Evolutionary conservation across 2,113 vertebrate species (phyloP).

Genomic region (Laticauda colubrina): DNA sequence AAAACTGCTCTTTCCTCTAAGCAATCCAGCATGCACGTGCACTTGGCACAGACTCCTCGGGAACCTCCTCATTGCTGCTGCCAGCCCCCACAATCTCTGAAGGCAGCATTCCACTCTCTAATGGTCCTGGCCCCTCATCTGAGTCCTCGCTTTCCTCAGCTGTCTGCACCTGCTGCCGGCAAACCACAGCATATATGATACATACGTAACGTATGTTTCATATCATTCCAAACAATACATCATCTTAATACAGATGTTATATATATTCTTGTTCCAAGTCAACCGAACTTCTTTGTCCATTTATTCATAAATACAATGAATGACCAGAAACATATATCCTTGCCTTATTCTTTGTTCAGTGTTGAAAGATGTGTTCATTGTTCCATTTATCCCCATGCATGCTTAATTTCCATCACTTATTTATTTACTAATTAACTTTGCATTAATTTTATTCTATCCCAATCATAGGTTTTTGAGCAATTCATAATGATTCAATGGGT

Average conservation of each 20-base stretch:
- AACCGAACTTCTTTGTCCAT: neutral
- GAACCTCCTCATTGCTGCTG: too few species aligned
- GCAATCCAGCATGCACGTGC: too few species aligned
- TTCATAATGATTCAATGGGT: neutral
- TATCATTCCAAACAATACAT: neutral
- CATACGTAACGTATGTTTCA: neutral
- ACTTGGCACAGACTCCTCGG: too few species aligned
- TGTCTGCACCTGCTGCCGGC: too few species aligned
- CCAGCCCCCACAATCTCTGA: too few species aligned
- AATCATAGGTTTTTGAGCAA: neutral
- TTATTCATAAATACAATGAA: neutral
- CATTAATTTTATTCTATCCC: neutral
- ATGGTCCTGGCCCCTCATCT: too few species aligned
- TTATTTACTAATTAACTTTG: neutral
- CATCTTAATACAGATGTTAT: neutral
- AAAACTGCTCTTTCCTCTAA: too few species aligned
- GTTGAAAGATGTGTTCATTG: neutral
- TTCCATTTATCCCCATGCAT: neutral
- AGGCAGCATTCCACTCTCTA: too few species aligned
- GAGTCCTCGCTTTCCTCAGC: too few species aligned
- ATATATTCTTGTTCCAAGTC: neutral
- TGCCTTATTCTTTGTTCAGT: neutral
- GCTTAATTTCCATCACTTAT: neutral
- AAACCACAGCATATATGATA: too few species aligned
- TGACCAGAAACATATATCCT: neutral